Conservation (phyloP, 2,113 vertebrate species). For the Malurus elegans region DNA sequence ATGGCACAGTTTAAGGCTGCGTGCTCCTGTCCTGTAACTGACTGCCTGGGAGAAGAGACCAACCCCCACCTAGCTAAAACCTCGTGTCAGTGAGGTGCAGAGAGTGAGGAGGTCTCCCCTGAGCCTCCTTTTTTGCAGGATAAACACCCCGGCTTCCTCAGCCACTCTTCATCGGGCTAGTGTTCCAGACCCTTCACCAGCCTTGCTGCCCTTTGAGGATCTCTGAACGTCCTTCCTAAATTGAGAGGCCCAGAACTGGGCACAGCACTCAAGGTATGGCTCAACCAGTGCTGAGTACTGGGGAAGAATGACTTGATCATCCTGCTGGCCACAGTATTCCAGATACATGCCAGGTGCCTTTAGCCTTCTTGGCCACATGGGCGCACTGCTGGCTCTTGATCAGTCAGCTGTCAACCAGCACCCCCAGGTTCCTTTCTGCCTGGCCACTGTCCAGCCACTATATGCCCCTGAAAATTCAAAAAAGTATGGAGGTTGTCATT, state of each 20-base stretch:
- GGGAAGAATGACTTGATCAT: neutral
- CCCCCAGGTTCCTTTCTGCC: neutral
- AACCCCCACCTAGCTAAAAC: accelerated
- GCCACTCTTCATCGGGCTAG: neutral
- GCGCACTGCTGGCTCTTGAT: neutral
- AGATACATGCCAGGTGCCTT: no score
- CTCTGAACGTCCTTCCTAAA: neutral
- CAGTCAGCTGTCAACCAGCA: no score
- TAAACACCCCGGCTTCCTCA: neutral
- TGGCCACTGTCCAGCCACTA: neutral
- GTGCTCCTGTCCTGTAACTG: neutral
- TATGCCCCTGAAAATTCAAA: no score
- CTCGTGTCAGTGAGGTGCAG: neutral
- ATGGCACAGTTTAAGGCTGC: neutral
- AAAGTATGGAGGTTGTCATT: neutral
- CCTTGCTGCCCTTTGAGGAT: neutral
- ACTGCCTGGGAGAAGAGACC: neutral
- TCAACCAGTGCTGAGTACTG: neutral
- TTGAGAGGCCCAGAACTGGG: neutral
- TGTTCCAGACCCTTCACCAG: neutral
- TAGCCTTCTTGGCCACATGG: neutral
- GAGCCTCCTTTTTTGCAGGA: neutral
- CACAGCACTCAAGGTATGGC: neutral
- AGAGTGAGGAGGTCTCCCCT: no score
- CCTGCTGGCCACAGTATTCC: neutral